These are phyloP conservation scores for Hippocampus mohnikei DNA, from an alignment of 2,113 vertebrate genomes.

Conservation along the genomic window DNA sequence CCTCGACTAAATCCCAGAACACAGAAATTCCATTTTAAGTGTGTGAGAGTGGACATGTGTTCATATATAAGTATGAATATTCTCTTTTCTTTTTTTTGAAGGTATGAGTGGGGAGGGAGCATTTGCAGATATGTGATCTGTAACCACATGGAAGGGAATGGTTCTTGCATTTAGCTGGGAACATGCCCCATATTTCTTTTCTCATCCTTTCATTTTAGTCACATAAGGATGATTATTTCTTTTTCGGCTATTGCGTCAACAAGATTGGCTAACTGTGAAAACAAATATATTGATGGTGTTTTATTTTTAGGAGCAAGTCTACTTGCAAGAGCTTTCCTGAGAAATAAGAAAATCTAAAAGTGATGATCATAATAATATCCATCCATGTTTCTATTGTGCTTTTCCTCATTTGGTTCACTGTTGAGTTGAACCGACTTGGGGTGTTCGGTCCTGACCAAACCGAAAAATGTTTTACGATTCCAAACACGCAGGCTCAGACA, in stretches of 20 bases:
- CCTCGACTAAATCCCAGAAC: background rate
- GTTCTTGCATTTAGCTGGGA: background rate
- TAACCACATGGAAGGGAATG: background rate
- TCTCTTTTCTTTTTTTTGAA: background rate
- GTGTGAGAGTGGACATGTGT: conserved; percentile 5
- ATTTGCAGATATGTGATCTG: background rate
- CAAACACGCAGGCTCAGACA: too few relatives aligned
- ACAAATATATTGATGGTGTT: background rate
- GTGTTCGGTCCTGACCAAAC: too few relatives aligned
- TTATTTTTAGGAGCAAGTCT: background rate
- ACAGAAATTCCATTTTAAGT: conserved; percentile 8
- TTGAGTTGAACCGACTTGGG: too few relatives aligned
- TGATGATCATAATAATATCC: too few relatives aligned
- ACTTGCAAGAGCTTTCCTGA: too few relatives aligned
- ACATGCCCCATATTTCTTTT: background rate
- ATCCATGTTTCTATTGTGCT: too few relatives aligned
- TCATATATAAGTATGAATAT: background rate
- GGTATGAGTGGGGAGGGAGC: background rate
- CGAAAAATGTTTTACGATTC: too few relatives aligned
- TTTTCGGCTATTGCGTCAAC: background rate
- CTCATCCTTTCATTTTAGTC: background rate
- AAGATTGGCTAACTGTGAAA: background rate
- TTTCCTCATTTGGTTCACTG: too few relatives aligned
- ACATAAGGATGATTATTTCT: background rate
- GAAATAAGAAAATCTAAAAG: too few relatives aligned